Evolutionary conservation across 1,140 invertebrate species (phyloP).

Genomic region (Macrotrachela quadricornifera): DNA sequence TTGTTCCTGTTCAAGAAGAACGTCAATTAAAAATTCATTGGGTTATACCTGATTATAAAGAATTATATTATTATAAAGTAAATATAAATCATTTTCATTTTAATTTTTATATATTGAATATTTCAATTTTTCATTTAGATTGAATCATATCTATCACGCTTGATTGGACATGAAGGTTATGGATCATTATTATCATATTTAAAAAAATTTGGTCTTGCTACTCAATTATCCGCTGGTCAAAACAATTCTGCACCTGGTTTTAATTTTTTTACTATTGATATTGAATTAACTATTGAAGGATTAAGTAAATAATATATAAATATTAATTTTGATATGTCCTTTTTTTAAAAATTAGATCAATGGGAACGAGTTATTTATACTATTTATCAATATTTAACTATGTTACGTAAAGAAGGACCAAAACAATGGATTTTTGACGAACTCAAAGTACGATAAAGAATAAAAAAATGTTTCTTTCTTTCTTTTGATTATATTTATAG

Average conservation of each 20-base stretch:
- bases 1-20: conserved; percentile 78
- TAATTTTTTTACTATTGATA: conserved; percentile 60
- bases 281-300: conserved; percentile 77
- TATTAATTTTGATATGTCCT: not conserved
- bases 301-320: conserved; percentile 39
- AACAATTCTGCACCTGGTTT: conserved; percentile 56
- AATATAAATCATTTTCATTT: conserved; percentile 22
- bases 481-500: conserved; percentile 13
- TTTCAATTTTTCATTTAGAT: conserved; percentile 43
- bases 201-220: conserved; percentile 68
- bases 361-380: conserved; percentile 61
- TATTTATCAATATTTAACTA: conserved; percentile 66
- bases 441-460: conserved; percentile 33
- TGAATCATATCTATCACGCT: conserved; percentile 60
- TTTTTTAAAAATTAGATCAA: conserved; percentile 27
- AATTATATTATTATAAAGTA: conserved; percentile 61
- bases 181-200: conserved; percentile 73
- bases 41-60: conserved; percentile 58
- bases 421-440: conserved; percentile 75
- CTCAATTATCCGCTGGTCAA: conserved; percentile 56
- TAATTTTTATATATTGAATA: not conserved
- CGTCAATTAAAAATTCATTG: conserved; percentile 65
- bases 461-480: conserved; percentile 2
- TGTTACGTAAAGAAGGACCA: conserved; percentile 51
- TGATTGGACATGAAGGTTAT: conserved; percentile 81